Base-by-base conservation (phyloP, 2,888 invertebrate genomes). In the Sarcophaga subvicina region DNA sequence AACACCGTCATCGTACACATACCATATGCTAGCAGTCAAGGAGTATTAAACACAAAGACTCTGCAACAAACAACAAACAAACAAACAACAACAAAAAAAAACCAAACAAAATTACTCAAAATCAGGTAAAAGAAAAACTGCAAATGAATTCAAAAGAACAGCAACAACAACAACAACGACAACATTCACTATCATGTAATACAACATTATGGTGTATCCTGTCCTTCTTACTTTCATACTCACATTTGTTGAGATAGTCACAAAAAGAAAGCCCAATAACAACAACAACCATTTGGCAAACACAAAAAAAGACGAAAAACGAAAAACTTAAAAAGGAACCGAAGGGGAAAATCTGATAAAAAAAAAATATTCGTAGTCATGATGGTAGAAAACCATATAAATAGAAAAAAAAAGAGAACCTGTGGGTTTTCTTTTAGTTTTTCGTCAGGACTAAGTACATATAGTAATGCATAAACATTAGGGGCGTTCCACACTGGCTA, bases 11-110 rank as follows among this genome's bases (percentile, higher is more conserved):
- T 12, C 25, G 25, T 66, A 73, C 47, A 69, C 67, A 17, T 63
- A 6, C 75, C 64, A 75, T 66, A 75, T 67, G 76, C 25, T 77
- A 63, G 80, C 70, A 80, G 71, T 86, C 83, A 86, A 86, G 83
- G 77, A 78, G 83, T 73, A 75, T 83, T 72, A 83, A 78, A 62
- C 22, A 73, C 69, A 77, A 60, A 37, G 37, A 37, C 37, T 37
- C 10, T 37, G 37, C 10, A 37, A 37, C 37, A 5, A 37, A 37
- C 37, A 37, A 37, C 37, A 37, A 37, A 37, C 37, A 37, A 27
- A 8, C 8, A 27, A 27, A 37, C 37, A 37, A 37, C 6, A 8
- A 37, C 37, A 37, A 10, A 37, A 37, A 37, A 37, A 37, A 37
- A 6, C 6, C 8, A 37, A 37, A 37, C 37, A 37, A 37, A 37